Conservation (phyloP, 1,140 invertebrate genomes). For the Belonocnema kinseyi region DNA sequence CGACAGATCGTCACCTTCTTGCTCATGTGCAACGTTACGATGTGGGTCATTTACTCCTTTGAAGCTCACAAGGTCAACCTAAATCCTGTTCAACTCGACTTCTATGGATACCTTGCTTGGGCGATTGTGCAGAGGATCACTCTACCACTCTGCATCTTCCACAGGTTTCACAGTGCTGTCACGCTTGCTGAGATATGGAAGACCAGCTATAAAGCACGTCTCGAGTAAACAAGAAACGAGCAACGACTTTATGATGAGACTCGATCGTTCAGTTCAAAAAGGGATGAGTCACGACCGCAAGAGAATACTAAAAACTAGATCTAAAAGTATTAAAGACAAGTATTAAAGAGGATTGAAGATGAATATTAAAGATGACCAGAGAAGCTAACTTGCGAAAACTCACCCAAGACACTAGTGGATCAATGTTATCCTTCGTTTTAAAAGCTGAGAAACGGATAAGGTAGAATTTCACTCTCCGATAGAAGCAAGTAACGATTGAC, state of each 20-base stretch:
- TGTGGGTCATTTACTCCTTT: slow-evolving; percentile 97
- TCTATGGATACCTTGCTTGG: slow-evolving; percentile 97
- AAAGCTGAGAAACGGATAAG: neutral
- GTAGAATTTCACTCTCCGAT: neutral
- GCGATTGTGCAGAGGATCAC: slow-evolving; percentile 94
- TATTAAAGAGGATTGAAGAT: neutral
- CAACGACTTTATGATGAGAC: slow-evolving; percentile 30
- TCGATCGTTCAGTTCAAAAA: slow-evolving; percentile 42
- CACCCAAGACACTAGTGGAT: neutral
- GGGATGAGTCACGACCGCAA: neutral
- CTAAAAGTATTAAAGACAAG: neutral
- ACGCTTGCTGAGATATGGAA: slow-evolving; percentile 99
- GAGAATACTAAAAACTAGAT: neutral
- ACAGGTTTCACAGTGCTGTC: slow-evolving; percentile 97
- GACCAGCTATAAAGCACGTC: slow-evolving; percentile 94
- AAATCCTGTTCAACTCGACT: slow-evolving; percentile 93
- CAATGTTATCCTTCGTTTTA: neutral
- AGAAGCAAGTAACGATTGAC: neutral
- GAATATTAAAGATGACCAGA: neutral
- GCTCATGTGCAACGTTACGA: slow-evolving; percentile 94
- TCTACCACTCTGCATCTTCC: slow-evolving; percentile 96
- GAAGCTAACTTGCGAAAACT: neutral
- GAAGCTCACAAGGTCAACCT: slow-evolving; percentile 95
- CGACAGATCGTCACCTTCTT: slow-evolving; percentile 96
- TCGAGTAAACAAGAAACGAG: slow-evolving; percentile 80